Evolutionary conservation across 2,797 vertebrate genomes (phyloP), one percentile per base, ranked within the genome.

Genomic region (Mionectes olivaceus): DNA sequence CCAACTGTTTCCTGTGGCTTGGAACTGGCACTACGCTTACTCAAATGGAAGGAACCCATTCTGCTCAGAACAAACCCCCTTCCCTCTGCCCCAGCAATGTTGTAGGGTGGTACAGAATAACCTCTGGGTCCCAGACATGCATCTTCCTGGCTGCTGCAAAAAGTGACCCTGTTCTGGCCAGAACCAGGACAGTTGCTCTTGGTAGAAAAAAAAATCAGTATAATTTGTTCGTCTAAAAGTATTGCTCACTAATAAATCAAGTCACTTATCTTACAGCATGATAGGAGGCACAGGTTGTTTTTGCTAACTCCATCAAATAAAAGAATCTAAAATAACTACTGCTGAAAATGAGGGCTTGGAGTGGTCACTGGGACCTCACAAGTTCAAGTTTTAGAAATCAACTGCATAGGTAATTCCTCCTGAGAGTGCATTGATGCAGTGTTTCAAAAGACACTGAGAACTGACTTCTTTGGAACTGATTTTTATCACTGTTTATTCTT

Each of bases 211-310:
- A 63, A 52, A 89, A 30, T 28, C 60, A 64, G 46, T 56, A 82
- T 49, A 55, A 47, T 59, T 94, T 93, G 28, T 50, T 93, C 60
- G 74, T 94, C 71, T 85, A 71, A 84, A 80, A 67, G 43, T 32
- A 30, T 63, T 92, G 49, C 11, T 97, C 93, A 47, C 50, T 85
- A 67, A 49, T 87, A 83, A 49, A 73, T 63, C 63, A 89, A 82
- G 50, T 83, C 83, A 93, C 88, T 95, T 96, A 94, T 96, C 97
- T 89, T 78, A 98, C 95, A 96, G 43, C 92, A 93, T 43, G 50
- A 85, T 89, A 96, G 97, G 98, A 98, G 74, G 80, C 13, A 94
- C 57, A 93, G 93, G 94, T 98, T 97, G 86, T 96, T 97, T 98
- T 97, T 95, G 79, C 83, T 97, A 97, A 96, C 50, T 94, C 94